Conservation (phyloP, 1,140 invertebrate genomes). For the Drosophila santomea region DNA sequence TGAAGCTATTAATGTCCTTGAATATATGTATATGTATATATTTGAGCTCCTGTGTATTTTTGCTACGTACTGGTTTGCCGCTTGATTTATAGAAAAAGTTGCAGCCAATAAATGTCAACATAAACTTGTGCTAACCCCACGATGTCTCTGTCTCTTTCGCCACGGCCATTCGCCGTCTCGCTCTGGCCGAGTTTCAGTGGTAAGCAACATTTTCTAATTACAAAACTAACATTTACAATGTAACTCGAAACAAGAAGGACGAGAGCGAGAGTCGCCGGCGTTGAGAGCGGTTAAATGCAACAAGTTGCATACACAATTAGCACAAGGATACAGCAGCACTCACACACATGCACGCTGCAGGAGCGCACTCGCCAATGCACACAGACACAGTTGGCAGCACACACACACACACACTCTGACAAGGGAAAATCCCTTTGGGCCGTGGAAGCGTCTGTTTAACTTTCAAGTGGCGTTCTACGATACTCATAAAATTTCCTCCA, state of each 20-base stretch:
- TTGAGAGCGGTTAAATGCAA: conserved; percentile 60
- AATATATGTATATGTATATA: conserved; percentile 6
- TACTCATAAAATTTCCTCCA: conserved; percentile 82
- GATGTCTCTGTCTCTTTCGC: background rate
- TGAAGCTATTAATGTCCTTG: conserved; percentile 39
- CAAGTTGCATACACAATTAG: conserved; percentile 82
- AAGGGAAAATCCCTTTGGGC: conserved; percentile 38
- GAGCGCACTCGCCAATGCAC: background rate
- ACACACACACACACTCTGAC: conserved; percentile 6
- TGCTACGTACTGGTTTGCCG: conserved; percentile 1
- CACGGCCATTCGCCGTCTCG: background rate
- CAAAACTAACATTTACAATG: conserved; percentile 83
- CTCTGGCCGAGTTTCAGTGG: conserved; percentile 40
- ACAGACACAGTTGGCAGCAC: background rate
- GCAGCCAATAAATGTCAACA: conserved; percentile 78
- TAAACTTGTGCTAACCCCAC: conserved; percentile 30
- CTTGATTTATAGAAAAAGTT: conserved; percentile 77
- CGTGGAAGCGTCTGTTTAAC: conserved; percentile 78
- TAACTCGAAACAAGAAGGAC: conserved; percentile 58
- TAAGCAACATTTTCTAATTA: conserved; percentile 80
- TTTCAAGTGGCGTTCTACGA: conserved; percentile 76
- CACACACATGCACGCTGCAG: conserved; percentile 7
- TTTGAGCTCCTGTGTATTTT: background rate
- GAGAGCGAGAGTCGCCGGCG: conserved; percentile 21
- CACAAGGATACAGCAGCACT: conserved; percentile 49